Evolutionary conservation across 2,888 invertebrate genomes (phyloP).

Genomic region (Augiades crinisus): DNA sequence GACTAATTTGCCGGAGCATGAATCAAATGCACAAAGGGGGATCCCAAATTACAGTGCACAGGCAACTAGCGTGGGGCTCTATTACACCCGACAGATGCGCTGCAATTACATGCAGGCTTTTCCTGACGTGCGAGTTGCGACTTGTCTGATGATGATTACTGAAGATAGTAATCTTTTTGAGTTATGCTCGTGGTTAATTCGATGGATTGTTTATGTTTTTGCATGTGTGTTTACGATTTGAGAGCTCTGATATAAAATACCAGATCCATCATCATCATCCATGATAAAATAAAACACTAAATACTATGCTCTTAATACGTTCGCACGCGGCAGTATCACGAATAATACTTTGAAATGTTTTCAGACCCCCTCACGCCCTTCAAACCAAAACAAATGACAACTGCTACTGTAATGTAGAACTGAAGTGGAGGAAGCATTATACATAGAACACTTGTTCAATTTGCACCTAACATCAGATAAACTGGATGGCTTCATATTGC

Average conservation of each 20-base stretch:
- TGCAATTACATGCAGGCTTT: conserved; percentile 3
- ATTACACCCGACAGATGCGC: neutral
- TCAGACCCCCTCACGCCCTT: too few species aligned
- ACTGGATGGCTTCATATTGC: too few species aligned
- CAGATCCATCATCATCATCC: too few species aligned
- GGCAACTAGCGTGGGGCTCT: neutral
- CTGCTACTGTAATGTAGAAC: too few species aligned
- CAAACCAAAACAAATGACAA: too few species aligned
- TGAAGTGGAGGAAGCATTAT: too few species aligned
- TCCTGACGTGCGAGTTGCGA: neutral
- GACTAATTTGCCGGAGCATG: neutral
- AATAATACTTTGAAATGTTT: too few species aligned
- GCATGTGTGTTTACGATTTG: neutral
- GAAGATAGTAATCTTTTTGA: neutral
- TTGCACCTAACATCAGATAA: neutral
- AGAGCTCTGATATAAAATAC: too few species aligned
- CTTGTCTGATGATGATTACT: neutral
- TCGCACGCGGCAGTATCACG: too few species aligned
- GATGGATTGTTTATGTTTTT: neutral
- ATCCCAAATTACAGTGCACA: neutral
- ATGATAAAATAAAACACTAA: too few species aligned
- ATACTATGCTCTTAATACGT: too few species aligned
- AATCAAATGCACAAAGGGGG: neutral
- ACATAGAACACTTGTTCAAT: too few species aligned
- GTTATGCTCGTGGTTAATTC: neutral